These are phyloP conservation scores for Oligia fasciuncula DNA, from an alignment of 2,888 invertebrate genomes.

Conservation along the genomic window DNA sequence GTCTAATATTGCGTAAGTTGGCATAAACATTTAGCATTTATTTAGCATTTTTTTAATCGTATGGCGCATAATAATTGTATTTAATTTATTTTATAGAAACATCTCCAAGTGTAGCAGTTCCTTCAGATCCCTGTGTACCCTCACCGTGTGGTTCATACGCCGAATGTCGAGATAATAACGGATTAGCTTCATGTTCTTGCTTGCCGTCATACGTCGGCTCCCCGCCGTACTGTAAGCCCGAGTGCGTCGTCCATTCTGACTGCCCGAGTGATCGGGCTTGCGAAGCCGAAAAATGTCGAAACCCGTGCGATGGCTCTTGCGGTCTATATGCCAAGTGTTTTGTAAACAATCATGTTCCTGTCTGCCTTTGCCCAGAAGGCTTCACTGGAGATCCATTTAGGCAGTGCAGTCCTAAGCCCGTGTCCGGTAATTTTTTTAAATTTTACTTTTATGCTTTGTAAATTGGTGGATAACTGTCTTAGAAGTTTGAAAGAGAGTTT, in stretches of 20 bases:
- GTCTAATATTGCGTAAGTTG: slow-evolving; percentile 89
- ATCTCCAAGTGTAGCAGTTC: slow-evolving; percentile 77
- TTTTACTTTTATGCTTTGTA: neutral
- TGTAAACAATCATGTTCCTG: slow-evolving; percentile 92
- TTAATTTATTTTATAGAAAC: slow-evolving; percentile 73
- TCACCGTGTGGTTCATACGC: slow-evolving; percentile 93
- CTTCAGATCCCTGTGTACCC: slow-evolving; percentile 92
- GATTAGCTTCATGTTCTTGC: slow-evolving; percentile 93
- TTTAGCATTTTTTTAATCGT: neutral
- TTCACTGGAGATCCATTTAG: slow-evolving; percentile 93
- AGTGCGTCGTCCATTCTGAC: slow-evolving; percentile 92
- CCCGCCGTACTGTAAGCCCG: slow-evolving; percentile 91
- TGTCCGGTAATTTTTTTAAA: slow-evolving; percentile 79
- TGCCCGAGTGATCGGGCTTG: slow-evolving; percentile 92
- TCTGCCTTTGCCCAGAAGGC: slow-evolving; percentile 92
- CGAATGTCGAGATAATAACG: slow-evolving; percentile 93
- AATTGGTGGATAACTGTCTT: neutral
- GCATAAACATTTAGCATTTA: neutral
- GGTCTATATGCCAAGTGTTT: slow-evolving; percentile 92
- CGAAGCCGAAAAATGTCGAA: slow-evolving; percentile 91
- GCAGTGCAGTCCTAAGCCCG: slow-evolving; percentile 89
- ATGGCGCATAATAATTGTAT: slow-evolving; percentile 12
- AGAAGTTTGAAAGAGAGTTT: neutral
- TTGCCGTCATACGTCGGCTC: slow-evolving; percentile 91
- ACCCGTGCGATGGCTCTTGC: slow-evolving; percentile 93